Evolutionary conservation across 2,797 vertebrate species (phyloP).

Genomic region (Acipenser transmontanus): DNA sequence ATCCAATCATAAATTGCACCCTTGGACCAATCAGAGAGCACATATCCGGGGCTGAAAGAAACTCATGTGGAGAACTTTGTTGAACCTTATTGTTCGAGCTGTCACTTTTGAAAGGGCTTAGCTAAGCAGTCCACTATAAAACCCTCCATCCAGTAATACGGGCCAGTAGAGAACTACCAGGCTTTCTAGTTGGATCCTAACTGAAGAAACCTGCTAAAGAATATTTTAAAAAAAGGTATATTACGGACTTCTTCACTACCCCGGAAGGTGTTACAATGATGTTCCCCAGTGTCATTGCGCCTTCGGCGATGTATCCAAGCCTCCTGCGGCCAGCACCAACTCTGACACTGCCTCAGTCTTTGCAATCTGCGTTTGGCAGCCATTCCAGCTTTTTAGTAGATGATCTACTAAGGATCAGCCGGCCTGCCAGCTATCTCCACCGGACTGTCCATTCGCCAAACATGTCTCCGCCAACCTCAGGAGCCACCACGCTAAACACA

Average conservation of each 20-base stretch:
- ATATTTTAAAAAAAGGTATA: slow-evolving; percentile 10
- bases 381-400: slow-evolving; percentile 87
- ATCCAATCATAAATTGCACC: slow-evolving; percentile 95
- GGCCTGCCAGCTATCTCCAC: slow-evolving; percentile 66
- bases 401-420: slow-evolving; percentile 80
- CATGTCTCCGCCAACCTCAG: slow-evolving; percentile 58
- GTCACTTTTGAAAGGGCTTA: slow-evolving; percentile 75
- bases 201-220: slow-evolving; percentile 35
- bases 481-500: slow-evolving; percentile 50
- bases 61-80: slow-evolving; percentile 89
- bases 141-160: slow-evolving; percentile 52
- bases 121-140: slow-evolving; percentile 77
- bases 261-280: slow-evolving; percentile 64
- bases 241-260: not conserved
- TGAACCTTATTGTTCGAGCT: slow-evolving; percentile 86
- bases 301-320: slow-evolving; percentile 80
- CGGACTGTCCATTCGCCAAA: slow-evolving; percentile 54
- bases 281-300: slow-evolving; percentile 84
- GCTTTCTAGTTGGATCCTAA: slow-evolving; percentile 51
- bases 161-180: slow-evolving; percentile 57
- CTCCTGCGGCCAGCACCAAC: slow-evolving; percentile 72
- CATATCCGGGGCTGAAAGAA: slow-evolving; percentile 71
- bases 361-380: slow-evolving; percentile 68
- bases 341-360: slow-evolving; percentile 68
- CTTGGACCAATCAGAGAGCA: slow-evolving; percentile 77